Evolutionary conservation across 2,888 invertebrate genomes (phyloP).

Genomic region (Phragmatobia fuliginosa): DNA sequence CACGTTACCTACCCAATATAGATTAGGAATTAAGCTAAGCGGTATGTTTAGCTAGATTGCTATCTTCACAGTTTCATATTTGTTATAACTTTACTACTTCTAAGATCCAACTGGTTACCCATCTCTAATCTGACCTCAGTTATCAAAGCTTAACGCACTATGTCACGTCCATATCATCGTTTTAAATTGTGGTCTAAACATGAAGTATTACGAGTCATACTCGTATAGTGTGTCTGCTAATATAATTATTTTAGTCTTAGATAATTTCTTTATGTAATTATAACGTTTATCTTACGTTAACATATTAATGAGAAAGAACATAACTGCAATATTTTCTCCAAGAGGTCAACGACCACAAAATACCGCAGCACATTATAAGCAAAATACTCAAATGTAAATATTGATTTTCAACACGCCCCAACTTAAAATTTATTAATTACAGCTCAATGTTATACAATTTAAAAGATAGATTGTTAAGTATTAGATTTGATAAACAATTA

Average conservation of each 20-base stretch:
- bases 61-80: too few species aligned
- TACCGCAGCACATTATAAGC: conserved; percentile 45
- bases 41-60: too few species aligned
- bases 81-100: too few species aligned
- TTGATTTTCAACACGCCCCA: conserved; percentile 40
- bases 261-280: conserved; percentile 1
- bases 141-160: not conserved
- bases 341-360: conserved; percentile 44
- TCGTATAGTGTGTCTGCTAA: not conserved
- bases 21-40: too few species aligned
- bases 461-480: not conserved
- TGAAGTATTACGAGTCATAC: not conserved
- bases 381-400: conserved; percentile 38
- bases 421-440: not conserved
- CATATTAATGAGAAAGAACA: conserved; percentile 11
- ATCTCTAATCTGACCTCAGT: not conserved
- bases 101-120: not conserved
- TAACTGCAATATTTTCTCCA: conserved; percentile 25
- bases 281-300: conserved; percentile 8
- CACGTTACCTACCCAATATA: too few species aligned
- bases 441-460: not conserved
- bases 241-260: not conserved
- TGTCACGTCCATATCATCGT: not conserved
- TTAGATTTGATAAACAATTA: conserved; percentile 20
- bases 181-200: not conserved